These are phyloP conservation scores for Drosophila pseudotalamancana DNA, from an alignment of 2,888 invertebrate species.

Conservation along the genomic window DNA sequence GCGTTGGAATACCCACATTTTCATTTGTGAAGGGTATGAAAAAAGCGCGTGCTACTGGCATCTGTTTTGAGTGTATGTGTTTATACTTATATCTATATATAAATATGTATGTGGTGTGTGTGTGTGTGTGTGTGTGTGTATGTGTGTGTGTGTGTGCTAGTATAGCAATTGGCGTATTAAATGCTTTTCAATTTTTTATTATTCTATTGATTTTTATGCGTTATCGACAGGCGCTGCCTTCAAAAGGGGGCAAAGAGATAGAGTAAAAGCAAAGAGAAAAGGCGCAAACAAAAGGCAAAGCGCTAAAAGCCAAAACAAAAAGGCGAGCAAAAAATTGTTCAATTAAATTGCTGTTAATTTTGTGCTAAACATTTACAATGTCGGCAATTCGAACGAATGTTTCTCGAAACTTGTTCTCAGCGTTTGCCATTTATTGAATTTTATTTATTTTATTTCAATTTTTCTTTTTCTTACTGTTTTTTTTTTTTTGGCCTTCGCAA, in stretches of 20 bases:
- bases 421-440: constrained; percentile 53
- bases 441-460: constrained; percentile 24
- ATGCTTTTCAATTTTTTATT: constrained; percentile 70
- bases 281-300: constrained; percentile 2
- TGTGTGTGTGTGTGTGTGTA: constrained; percentile 3
- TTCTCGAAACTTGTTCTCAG: constrained; percentile 60
- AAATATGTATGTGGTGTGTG: not conserved
- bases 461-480: not conserved
- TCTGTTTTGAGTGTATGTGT: constrained; percentile 6
- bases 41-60: constrained; percentile 24
- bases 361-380: constrained; percentile 73
- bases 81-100: not conserved
- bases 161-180: constrained; percentile 55
- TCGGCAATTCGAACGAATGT: constrained; percentile 40
- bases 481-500: constrained; percentile 31
- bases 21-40: too few species aligned
- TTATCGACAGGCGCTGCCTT: constrained; percentile 35
- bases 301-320: constrained; percentile 19
- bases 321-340: constrained; percentile 39
- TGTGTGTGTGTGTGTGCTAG: not conserved
- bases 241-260: constrained; percentile 1
- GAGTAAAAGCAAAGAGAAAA: constrained; percentile 12
- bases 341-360: constrained; percentile 75
- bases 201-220: constrained; percentile 69
- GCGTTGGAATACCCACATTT: too few species aligned